Evolutionary conservation across 2,113 vertebrate genomes (phyloP).

Genomic region (Notechis scutatus): DNA sequence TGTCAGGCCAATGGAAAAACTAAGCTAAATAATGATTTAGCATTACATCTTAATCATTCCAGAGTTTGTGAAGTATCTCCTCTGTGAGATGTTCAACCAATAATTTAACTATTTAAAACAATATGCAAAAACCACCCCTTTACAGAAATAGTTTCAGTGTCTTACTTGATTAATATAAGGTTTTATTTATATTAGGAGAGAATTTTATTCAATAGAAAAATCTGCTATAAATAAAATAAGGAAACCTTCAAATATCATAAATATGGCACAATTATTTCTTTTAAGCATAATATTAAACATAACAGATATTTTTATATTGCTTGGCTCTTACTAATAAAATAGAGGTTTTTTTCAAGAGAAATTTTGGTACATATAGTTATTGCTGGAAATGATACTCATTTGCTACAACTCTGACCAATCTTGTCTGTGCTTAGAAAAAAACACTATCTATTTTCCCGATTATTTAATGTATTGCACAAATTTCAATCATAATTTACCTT

Average conservation of each 20-base stretch:
- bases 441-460: background rate
- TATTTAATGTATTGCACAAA: background rate
- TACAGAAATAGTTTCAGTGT: background rate
- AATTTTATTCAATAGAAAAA: background rate
- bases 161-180: background rate
- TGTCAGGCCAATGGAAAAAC: background rate
- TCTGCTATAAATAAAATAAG: background rate
- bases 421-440: background rate
- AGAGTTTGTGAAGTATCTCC: background rate
- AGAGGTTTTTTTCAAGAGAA: background rate
- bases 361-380: background rate
- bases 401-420: background rate
- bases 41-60: background rate
- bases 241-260: background rate
- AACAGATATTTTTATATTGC: background rate
- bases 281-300: background rate
- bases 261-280: background rate
- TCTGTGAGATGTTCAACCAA: background rate
- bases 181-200: background rate
- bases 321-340: background rate
- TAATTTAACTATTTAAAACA: background rate
- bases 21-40: background rate
- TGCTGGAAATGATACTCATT: background rate
- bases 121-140: fast-evolving
- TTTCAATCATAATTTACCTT: slow-evolving; percentile 74